phyloP scores from a whole-genome alignment of 1,140 invertebrate genomes.

The Philopotamus ludificatus region DNA sequence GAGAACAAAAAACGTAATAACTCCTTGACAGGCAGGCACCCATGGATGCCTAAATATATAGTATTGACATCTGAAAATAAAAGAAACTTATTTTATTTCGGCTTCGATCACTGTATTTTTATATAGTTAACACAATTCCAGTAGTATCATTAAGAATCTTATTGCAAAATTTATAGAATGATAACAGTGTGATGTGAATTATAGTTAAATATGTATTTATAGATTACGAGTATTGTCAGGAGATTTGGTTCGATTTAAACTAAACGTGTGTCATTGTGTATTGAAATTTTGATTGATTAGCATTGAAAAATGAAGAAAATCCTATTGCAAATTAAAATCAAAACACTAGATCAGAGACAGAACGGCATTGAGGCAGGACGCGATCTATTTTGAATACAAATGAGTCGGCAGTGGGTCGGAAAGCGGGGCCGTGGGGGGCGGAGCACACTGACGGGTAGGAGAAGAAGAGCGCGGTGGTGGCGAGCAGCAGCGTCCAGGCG shows the following conservation, averaged over 20 bases:
- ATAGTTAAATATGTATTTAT: constrained; percentile 2
- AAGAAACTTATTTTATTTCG: not conserved
- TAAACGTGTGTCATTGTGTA: too few species aligned
- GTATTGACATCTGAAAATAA: constrained; percentile 79
- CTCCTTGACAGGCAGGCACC: constrained; percentile 89
- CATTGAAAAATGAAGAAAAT: too few species aligned
- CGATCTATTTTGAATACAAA: too few species aligned
- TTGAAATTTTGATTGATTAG: too few species aligned
- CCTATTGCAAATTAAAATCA: too few species aligned
- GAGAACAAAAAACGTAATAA: constrained; percentile 95
- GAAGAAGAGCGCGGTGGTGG: constrained; percentile 91
- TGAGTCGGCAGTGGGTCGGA: too few species aligned
- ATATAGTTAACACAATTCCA: not conserved
- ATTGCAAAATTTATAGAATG: constrained; percentile 26
- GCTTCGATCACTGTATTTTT: not conserved
- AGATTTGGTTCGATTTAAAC: too few species aligned
- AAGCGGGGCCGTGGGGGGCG: not conserved
- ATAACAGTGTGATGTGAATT: too few species aligned
- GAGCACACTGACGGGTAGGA: constrained; percentile 87
- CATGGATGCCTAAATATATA: constrained; percentile 78
- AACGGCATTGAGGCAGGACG: too few species aligned
- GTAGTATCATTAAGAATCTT: not conserved
- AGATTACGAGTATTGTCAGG: not conserved
- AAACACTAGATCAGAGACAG: too few species aligned
- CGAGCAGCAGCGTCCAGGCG: constrained; percentile 90